Percentiles rank a stretch among this genome's conserved stretches.
Evolutionary conservation across 2,888 invertebrate genomes (phyloP).

Genomic region (Vannuccia rotundouncinata): DNA sequence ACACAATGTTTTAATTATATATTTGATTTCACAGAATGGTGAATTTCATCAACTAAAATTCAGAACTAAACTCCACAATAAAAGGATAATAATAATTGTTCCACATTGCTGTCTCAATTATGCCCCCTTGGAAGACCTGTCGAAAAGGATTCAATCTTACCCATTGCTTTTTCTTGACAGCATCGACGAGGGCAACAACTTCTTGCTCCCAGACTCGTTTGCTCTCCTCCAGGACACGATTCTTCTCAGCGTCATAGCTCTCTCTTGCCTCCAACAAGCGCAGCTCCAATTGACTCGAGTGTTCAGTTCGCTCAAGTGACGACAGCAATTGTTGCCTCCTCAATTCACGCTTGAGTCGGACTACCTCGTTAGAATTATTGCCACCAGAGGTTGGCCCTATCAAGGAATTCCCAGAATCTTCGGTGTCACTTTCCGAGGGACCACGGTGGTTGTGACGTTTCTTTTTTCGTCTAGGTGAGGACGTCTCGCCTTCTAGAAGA

Average conservation of each 20-base stretch:
- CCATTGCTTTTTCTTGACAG: conserved; percentile 10
- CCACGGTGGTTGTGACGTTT: not conserved
- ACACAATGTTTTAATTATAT: too few species aligned
- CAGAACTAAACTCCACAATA: too few species aligned
- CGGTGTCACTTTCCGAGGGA: not conserved
- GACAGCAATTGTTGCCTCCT: not conserved
- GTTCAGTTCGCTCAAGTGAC: not conserved
- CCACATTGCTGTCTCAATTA: too few species aligned
- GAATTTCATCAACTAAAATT: too few species aligned
- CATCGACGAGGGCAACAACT: not conserved
- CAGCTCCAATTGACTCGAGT: not conserved
- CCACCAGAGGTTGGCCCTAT: not conserved
- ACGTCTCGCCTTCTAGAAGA: not conserved
- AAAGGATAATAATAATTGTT: too few species aligned
- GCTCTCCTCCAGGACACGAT: not conserved
- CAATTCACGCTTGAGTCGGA: not conserved
- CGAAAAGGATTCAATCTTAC: not conserved
- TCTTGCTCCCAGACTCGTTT: not conserved
- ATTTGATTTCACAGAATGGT: too few species aligned
- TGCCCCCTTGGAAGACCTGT: too few species aligned
- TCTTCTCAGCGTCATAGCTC: not conserved
- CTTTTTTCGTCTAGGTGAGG: not conserved
- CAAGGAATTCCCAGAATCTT: not conserved
- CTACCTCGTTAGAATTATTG: not conserved
- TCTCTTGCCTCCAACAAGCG: not conserved